phyloP scores from a whole-genome alignment of 2,113 vertebrate genomes.

The Antennarius striatus region DNA sequence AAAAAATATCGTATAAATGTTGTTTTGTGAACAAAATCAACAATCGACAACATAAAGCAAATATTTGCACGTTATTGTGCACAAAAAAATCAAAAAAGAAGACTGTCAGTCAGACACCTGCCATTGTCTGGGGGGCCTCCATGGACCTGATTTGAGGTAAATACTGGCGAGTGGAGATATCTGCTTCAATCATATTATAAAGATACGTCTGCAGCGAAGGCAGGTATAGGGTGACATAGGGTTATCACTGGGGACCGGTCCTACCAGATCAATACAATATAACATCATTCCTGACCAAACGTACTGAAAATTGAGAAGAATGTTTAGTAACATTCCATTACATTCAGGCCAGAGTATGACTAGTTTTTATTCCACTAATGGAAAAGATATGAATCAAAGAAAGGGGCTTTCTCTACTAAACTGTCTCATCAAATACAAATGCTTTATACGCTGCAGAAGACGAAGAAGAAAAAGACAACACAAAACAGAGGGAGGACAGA shows the following conservation, averaged over 20 bases:
- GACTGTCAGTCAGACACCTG: conserved; percentile 7
- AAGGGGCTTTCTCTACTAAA: background rate
- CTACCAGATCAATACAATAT: conserved; percentile 36
- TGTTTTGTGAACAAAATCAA: conserved; percentile 26
- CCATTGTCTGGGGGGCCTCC: conserved; percentile 30
- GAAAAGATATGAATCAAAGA: conserved; percentile 19
- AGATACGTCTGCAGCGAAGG: conserved; percentile 4
- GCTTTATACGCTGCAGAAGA: background rate
- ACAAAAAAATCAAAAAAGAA: conserved; percentile 3
- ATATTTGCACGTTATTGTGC: conserved; percentile 10
- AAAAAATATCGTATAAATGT: conserved; percentile 16
- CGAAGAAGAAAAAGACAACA: background rate
- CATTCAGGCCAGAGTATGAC: background rate
- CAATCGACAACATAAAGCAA: conserved; percentile 23
- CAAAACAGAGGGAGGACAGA: conserved; percentile 1
- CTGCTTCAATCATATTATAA: conserved; percentile 32
- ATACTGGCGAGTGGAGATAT: conserved; percentile 44
- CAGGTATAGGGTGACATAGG: conserved; percentile 14
- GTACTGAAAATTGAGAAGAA: conserved; percentile 12
- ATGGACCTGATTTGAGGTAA: conserved; percentile 43
- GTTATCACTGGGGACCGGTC: conserved; percentile 40
- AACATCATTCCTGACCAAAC: conserved; percentile 26
- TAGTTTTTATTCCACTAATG: conserved; percentile 3
- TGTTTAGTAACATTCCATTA: background rate
- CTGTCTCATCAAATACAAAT: background rate